Evolutionary conservation across 2,888 invertebrate species (phyloP).

Genomic region (Brachypalpus laphriformis): DNA sequence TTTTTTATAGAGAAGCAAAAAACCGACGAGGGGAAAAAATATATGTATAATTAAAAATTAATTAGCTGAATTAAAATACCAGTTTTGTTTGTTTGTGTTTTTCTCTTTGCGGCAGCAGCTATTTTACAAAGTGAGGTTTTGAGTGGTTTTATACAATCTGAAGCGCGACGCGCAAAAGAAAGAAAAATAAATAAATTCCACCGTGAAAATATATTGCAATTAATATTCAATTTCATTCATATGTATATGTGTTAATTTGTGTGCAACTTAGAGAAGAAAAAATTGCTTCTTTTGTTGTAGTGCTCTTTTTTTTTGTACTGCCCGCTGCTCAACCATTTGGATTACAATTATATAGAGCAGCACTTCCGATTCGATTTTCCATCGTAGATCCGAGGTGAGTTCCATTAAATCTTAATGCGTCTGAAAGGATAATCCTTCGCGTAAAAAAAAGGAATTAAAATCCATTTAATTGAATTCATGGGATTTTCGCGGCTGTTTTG

Average conservation of each 20-base stretch:
- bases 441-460: slow-evolving; percentile 25
- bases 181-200: slow-evolving; percentile 27
- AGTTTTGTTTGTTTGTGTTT: slow-evolving; percentile 45
- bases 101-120: slow-evolving; percentile 19
- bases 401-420: slow-evolving; percentile 37
- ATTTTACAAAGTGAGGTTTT: slow-evolving; percentile 19
- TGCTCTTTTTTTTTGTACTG: neutral
- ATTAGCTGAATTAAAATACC: slow-evolving; percentile 57
- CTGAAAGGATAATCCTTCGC: slow-evolving; percentile 27
- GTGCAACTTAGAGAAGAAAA: slow-evolving; percentile 8
- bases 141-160: slow-evolving; percentile 36
- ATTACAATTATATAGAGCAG: slow-evolving; percentile 40
- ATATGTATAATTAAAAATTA: slow-evolving; percentile 33
- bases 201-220: slow-evolving; percentile 32
- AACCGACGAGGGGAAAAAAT: slow-evolving; percentile 3
- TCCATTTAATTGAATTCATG: slow-evolving; percentile 59
- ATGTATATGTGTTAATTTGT: slow-evolving; percentile 22
- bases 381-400: slow-evolving; percentile 54
- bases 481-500: slow-evolving; percentile 36
- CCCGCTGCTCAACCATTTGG: slow-evolving; percentile 27
- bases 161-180: neutral
- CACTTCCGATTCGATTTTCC: slow-evolving; percentile 21
- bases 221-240: slow-evolving; percentile 38
- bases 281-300: neutral
- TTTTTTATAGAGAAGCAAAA: slow-evolving; percentile 5